Evolutionary conservation across 2,888 invertebrate genomes (phyloP), one percentile per base, ranked within the genome.

Genomic region (Antheraea assamensis): DNA sequence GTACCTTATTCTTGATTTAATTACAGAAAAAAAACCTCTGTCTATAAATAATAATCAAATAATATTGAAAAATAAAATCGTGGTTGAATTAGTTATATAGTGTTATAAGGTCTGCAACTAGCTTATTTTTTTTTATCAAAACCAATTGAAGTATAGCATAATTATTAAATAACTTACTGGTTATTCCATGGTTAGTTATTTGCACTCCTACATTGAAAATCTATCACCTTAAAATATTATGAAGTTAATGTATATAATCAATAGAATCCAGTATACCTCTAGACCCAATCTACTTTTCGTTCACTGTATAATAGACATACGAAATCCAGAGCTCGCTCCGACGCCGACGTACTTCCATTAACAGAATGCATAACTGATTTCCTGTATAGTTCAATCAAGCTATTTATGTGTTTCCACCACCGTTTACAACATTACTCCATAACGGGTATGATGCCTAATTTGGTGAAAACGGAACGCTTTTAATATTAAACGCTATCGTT

Each of bases 321-420:
- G 27, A 30, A 30, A 64, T 30, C 30, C 27, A 30, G 61, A 17
- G 4, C 30, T 64, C 27, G 27, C 15, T 64, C 17, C 27, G 3
- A 72, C 8, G 8, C 27, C 35, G 3, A 35, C 19, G 13, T 52
- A 31, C 61, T 55, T 55, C 17, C 35, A 49, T 35, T 68, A 30
- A 55, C 24, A 35, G 72, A 68, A 70, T 55, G 17, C 17, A 3
- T 80, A 80, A 80, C 80, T 78, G 79, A 83, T 82, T 75, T 77
- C 76, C 77, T 79, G 81, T 81, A 81, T 79, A 74, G 74, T 75
- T 76, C 82, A 82, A 83, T 81, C 81, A 82, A 83, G 81, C 81
- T 82, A 82, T 83, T 13, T 42, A 82, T 80, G 79, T 80, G 80
- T 75, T 75, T 42, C 42, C 17, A 73, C 73, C 72, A 76, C 77